Evolutionary conservation across 2,797 vertebrate genomes (phyloP).

Genomic region (Hydrolagus colliei): DNA sequence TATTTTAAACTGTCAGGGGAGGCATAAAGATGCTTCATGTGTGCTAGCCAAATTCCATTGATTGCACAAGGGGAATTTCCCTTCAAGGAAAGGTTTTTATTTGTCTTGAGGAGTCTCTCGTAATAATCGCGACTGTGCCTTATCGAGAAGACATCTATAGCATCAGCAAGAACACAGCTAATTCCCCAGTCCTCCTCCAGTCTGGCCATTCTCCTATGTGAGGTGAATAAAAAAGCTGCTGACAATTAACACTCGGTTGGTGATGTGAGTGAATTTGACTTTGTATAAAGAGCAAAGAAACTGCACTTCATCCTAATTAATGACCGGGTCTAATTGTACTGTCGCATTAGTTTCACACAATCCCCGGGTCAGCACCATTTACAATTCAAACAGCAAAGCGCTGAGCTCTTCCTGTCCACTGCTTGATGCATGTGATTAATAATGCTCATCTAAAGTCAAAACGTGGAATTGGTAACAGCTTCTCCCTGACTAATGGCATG

Average conservation of each 20-base stretch:
- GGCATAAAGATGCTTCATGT: no score
- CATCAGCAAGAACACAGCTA: background rate
- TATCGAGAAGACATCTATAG: background rate
- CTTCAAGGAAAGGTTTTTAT: background rate
- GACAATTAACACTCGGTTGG: background rate
- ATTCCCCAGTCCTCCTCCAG: background rate
- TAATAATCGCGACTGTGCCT: background rate
- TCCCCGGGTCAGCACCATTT: background rate
- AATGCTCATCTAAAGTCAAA: background rate
- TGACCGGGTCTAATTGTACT: background rate
- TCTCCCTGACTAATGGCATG: conserved; percentile 13
- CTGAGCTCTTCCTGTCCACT: background rate
- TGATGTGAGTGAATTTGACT: background rate
- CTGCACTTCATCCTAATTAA: background rate
- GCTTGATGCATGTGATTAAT: background rate
- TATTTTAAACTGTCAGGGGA: no score
- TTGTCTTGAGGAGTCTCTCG: background rate
- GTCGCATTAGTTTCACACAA: background rate
- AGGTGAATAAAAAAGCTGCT: conserved; percentile 20
- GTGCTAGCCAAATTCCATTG: no score
- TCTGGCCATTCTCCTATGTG: background rate
- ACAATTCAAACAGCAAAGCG: background rate
- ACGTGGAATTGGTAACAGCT: background rate
- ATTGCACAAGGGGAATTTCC: background rate
- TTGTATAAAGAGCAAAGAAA: background rate